Evolutionary conservation across 2,888 invertebrate species (phyloP).

Genomic region (Mycogona germanica): DNA sequence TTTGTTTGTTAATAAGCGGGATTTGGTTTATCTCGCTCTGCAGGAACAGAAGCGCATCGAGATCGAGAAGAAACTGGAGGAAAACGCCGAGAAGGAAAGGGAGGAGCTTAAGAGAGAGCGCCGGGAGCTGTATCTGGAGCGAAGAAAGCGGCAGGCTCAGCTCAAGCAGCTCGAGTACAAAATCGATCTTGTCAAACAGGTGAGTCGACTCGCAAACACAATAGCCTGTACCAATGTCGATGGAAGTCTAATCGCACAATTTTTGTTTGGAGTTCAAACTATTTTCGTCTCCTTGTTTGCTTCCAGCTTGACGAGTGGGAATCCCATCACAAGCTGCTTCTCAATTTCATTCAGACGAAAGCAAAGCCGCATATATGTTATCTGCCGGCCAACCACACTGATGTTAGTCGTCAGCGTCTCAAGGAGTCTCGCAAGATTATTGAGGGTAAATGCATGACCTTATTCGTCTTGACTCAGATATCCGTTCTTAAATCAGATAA

Average conservation of each 20-base stretch:
- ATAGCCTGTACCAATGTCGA: not conserved
- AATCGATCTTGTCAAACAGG: constrained; percentile 74
- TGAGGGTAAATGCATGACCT: constrained; percentile 44
- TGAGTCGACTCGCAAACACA: no score
- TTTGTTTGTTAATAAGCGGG: not conserved
- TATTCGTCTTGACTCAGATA: constrained; percentile 3
- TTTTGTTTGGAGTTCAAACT: not conserved
- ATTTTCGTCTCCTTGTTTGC: constrained; percentile 2
- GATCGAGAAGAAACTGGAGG: constrained; percentile 88
- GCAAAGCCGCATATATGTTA: constrained; percentile 78
- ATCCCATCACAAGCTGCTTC: constrained; percentile 56
- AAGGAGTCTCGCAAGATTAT: constrained; percentile 48
- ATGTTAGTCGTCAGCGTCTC: constrained; percentile 52
- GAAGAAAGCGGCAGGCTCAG: constrained; percentile 76
- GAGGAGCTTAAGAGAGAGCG: constrained; percentile 72
- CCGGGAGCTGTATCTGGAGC: constrained; percentile 67
- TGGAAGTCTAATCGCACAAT: not conserved
- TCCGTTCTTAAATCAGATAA: no score
- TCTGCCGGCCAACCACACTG: constrained; percentile 64
- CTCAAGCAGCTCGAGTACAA: constrained; percentile 81
- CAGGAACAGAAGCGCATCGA: constrained; percentile 70
- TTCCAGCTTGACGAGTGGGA: constrained; percentile 65
- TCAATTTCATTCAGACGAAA: constrained; percentile 75
- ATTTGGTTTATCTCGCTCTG: constrained; percentile 1
- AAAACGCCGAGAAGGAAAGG: constrained; percentile 73